A percentile compares a stretch with the other conserved stretches of the same genome.
Evolutionary conservation across 2,113 vertebrate genomes (phyloP).

Genomic region (Peromyscus californicus): DNA sequence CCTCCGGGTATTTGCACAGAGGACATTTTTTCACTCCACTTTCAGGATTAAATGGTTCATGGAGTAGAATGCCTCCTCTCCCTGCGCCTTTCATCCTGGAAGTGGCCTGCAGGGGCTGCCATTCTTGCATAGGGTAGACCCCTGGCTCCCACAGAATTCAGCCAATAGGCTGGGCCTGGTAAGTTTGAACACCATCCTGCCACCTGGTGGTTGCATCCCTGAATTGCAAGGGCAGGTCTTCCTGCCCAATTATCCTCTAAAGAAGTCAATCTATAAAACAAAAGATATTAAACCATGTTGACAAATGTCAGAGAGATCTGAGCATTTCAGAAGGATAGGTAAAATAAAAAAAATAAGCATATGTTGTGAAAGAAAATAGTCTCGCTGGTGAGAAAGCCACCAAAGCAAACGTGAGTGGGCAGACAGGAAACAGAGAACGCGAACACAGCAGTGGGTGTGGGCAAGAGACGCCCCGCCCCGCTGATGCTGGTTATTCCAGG

Average conservation of each 20-base stretch:
- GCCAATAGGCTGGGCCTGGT: accelerated
- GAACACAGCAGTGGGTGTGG: neutral
- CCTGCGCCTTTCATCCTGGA: too few relatives aligned
- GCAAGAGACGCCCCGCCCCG: neutral
- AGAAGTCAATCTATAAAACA: neutral
- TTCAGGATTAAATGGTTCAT: neutral
- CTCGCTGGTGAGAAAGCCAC: slow-evolving; percentile 57
- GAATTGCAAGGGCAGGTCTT: slow-evolving; percentile 49
- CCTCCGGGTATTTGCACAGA: accelerated
- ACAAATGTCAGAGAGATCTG: slow-evolving; percentile 60
- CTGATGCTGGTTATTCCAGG: neutral
- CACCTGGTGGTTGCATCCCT: neutral
- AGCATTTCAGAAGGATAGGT: slow-evolving; percentile 33
- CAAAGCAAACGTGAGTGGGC: slow-evolving; percentile 54
- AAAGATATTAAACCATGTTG: slow-evolving; percentile 33
- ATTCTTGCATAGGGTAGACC: accelerated
- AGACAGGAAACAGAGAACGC: slow-evolving; percentile 48
- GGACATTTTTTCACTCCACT: accelerated
- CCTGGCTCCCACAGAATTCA: accelerated
- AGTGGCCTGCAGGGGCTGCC: accelerated
- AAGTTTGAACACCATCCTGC: neutral
- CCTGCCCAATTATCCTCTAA: accelerated
- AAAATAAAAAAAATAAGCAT: slow-evolving; percentile 47
- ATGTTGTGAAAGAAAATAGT: slow-evolving; percentile 71
- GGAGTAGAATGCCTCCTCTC: accelerated